phyloP scores from a whole-genome alignment of 2,888 invertebrate genomes.

The Athripsodes cinereus region DNA sequence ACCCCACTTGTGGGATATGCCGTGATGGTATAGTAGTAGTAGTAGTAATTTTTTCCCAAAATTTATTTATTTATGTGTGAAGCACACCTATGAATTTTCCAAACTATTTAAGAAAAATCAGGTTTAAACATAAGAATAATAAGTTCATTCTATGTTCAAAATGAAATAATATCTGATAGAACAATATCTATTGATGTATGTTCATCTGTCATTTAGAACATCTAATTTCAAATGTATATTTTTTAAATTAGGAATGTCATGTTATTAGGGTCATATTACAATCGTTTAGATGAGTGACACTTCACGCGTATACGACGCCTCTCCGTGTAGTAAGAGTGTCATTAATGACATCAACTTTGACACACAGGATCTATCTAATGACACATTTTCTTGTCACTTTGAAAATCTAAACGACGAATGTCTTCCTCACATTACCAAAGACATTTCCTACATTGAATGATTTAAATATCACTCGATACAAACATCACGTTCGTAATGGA shows the following conservation, averaged over 20 bases:
- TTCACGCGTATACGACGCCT: conserved; percentile 25
- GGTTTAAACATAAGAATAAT: too few species aligned
- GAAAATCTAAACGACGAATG: not conserved
- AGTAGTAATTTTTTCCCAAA: too few species aligned
- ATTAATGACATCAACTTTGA: not conserved
- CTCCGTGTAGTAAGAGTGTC: conserved; percentile 1
- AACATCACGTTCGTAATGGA: not conserved
- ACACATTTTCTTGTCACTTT: conserved; percentile 1
- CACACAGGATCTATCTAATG: conserved; percentile 2
- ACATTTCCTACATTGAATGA: not conserved
- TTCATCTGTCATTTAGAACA: not conserved
- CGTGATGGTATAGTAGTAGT: too few species aligned
- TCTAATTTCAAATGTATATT: not conserved
- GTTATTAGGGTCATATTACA: not conserved
- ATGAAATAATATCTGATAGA: too few species aligned
- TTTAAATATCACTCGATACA: not conserved
- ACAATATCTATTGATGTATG: too few species aligned
- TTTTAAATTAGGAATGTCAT: too few species aligned
- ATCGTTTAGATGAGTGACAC: conserved; percentile 9
- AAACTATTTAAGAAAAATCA: too few species aligned
- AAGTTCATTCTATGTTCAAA: too few species aligned
- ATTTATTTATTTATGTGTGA: too few species aligned
- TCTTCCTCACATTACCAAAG: not conserved
- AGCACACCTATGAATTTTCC: too few species aligned
- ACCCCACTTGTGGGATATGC: too few species aligned